Evolutionary conservation across 2,888 invertebrate species (phyloP).

Genomic region (Omphaloscelis lunosa): DNA sequence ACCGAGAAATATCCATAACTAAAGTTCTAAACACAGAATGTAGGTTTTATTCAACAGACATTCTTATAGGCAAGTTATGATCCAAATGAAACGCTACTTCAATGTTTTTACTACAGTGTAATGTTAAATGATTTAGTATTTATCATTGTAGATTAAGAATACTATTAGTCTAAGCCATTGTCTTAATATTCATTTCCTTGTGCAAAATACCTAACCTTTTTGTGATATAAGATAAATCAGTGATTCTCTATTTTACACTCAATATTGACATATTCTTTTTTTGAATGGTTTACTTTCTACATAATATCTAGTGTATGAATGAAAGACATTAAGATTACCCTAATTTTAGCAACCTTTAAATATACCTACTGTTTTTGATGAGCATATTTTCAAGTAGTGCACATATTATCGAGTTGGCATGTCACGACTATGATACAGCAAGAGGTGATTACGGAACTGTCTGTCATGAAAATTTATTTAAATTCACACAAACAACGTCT

Average conservation of each 20-base stretch:
- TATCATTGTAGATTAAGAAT: conserved; percentile 16
- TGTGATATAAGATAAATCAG: conserved; percentile 39
- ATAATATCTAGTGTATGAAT: conserved; percentile 23
- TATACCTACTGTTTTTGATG: conserved; percentile 69
- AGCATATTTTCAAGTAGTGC: conserved; percentile 71
- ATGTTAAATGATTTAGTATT: conserved; percentile 25
- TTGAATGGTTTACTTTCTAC: conserved; percentile 2
- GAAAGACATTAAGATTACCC: conserved; percentile 35
- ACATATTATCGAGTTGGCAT: conserved; percentile 83
- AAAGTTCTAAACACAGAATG: not conserved
- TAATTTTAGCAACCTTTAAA: conserved; percentile 31
- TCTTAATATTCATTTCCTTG: conserved; percentile 2
- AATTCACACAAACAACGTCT: conserved; percentile 91
- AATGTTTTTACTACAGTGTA: not conserved
- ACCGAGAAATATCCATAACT: conserved; percentile 14
- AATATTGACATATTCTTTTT: conserved; percentile 16
- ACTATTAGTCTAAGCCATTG: conserved; percentile 1
- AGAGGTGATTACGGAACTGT: conserved; percentile 90
- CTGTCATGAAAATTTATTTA: conserved; percentile 91
- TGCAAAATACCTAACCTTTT: conserved; percentile 34
- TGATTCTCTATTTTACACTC: not conserved
- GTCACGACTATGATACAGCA: conserved; percentile 85
- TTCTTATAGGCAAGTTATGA: not conserved
- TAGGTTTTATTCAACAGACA: not conserved
- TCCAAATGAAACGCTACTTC: conserved; percentile 1